Evolutionary conservation across 2,797 vertebrate species (phyloP), one percentile per base, ranked within the genome.

Genomic region (Anguilla marmorata): DNA sequence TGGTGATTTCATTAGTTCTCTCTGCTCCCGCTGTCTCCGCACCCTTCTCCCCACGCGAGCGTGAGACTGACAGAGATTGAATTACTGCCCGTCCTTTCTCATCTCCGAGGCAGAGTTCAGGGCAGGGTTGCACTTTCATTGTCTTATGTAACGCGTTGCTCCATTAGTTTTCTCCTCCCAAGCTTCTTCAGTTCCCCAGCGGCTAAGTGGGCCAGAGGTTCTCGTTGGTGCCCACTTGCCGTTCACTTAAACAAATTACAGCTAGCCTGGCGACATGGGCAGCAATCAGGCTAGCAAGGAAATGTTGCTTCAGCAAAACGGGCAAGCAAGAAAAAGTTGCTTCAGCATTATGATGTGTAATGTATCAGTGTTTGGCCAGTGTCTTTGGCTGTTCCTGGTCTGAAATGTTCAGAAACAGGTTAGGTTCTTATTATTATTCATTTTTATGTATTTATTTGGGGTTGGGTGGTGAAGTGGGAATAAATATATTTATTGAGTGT

Each of bases 1-100:
- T 90, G 88, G 91, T 93, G 91, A 94, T 95, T 94, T 92, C 91
- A 94, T 95, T 94, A 94, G 92, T 89, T 88, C 89, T 92, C 90
- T 91, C 90, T 91, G 92, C 92, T 91, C 90, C 60, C 86, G 45
- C 88, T 89, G 60, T 84, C 56, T 19, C 56, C 56, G 37, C 58
- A 52, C n/a, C 89, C 16, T 11, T 60, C 58, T 60, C 84, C 21
- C 30, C 19, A 14, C 58, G 21, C 58, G 27, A 86, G 56, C 8
- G 33, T 37, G 91, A 94, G 89, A 54, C 89, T 91, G 90, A 92
- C 92, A 0, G 90, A 93, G 93, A 96, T 94, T 94, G 89, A 93
- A 94, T 94, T 93, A 93, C 91, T 60, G 88, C 80, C 80, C 87
- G 50, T 54, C 66, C 60, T 93, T 92, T 93, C 93, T 86, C 91